A percentile compares a stretch with the other conserved stretches of the same genome.
These are phyloP conservation scores for Frankliniella fusca DNA, from an alignment of 2,888 invertebrate genomes.

Conservation along the genomic window DNA sequence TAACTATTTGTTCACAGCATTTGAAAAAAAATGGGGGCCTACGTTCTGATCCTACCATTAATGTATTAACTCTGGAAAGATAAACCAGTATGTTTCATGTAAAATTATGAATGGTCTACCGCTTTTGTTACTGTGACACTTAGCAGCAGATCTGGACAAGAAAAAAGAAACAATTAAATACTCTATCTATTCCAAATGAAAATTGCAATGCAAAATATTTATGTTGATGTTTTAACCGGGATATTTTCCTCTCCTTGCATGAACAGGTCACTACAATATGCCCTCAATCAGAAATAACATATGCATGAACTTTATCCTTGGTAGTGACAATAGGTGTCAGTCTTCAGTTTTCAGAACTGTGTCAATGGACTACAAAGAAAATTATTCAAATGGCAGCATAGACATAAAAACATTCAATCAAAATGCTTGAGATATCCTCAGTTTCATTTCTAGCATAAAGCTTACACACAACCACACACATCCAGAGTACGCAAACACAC, in stretches of 20 bases:
- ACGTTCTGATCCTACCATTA: neutral
- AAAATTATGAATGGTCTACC: too few species aligned
- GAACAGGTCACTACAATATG: too few species aligned
- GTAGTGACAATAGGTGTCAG: conserved; percentile 16
- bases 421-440: neutral
- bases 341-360: conserved; percentile 18
- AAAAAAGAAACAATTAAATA: neutral
- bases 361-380: conserved; percentile 5
- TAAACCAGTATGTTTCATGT: too few species aligned
- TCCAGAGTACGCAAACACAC: neutral
- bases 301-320: neutral
- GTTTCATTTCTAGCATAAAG: neutral
- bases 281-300: neutral
- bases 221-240: neutral
- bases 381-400: neutral
- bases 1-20: conserved; percentile 3
- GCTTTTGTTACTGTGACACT: neutral
- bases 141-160: neutral
- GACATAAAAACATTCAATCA: neutral
- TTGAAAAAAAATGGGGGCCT: neutral
- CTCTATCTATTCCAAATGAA: neutral
- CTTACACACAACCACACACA: neutral
- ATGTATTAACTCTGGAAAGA: neutral
- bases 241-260: too few species aligned
- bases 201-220: conserved; percentile 12